Evolutionary conservation across 1,140 invertebrate genomes (phyloP), one percentile per base, ranked within the genome.

Genomic region (Ceratina australensis): DNA sequence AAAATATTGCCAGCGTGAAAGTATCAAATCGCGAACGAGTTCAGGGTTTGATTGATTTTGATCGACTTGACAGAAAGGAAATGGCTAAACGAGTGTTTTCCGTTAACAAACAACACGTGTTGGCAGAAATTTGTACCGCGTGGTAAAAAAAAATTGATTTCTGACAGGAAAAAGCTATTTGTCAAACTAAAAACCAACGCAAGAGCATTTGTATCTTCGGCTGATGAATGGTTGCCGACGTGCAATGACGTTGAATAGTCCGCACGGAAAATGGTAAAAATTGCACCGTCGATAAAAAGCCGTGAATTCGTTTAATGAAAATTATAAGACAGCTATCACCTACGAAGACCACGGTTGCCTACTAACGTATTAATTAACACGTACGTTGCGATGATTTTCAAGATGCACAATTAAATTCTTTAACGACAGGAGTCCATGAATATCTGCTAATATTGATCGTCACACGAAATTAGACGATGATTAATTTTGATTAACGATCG

Each of bases 81-180:
- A 64, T 54, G 28, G 20, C 60, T 54, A 64, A 73, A 73, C 72
- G 72, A 64, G 18, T 57, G 50, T 42, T 74, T 74, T 56, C 50
- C 28, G 61, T 66, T 66, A 74, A 57, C 61, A 66, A 74, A 65
- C 52, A 65, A 73, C 49, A 65, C 12, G 20, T 50, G 72, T 74
- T 57, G 50, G 20, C 50, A 47, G 18, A 57, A 47, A 66, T 65
- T 20, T 26, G 28, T 12, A 15, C 12, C 50, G 20, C n/a, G 47
- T 56, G 52, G 52, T 26, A 73, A 65, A 74, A 74, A 65, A 74
- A 74, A 54, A 74, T 74, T 54, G 52, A 66, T 66, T 56, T 57
- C 18, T 65, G 52, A 57, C 60, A 16, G 72, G 61, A 20, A 24
- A 57, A 74, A 56, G 47, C 72, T 74, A 74, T 74, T 74, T 74